These are phyloP conservation scores for Climacteris rufus DNA, from an alignment of 2,113 vertebrate genomes.

Conservation along the genomic window DNA sequence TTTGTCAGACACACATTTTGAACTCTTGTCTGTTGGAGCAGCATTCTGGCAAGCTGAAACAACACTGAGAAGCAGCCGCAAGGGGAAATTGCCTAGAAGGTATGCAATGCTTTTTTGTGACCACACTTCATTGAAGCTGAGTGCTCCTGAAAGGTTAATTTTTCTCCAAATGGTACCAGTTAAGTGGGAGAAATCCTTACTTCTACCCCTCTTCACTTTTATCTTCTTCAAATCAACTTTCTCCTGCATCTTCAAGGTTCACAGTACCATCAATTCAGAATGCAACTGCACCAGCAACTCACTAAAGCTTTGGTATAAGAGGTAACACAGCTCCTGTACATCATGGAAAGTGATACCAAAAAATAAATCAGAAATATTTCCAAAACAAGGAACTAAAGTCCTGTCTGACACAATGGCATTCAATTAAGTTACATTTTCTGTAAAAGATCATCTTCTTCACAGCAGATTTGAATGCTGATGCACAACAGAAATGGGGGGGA, in stretches of 20 bases:
- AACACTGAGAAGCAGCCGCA: rapidly evolving
- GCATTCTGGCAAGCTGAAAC: neutral
- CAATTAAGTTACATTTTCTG: neutral
- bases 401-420: neutral
- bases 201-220: neutral
- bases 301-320: neutral
- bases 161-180: neutral
- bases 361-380: neutral
- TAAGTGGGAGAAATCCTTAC: neutral
- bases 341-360: neutral
- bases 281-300: neutral
- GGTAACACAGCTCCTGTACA: neutral
- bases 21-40: neutral
- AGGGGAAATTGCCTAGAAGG: neutral
- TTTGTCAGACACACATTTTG: neutral
- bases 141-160: neutral
- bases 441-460: neutral
- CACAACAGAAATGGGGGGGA: neutral
- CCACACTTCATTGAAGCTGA: neutral
- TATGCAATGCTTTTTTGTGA: neutral
- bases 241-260: neutral
- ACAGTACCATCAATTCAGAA: neutral
- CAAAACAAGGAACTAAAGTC: neutral
- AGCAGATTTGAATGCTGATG: neutral
- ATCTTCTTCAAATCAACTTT: neutral